A percentile compares a stretch with the other conserved stretches of the same genome.
phyloP scores from a whole-genome alignment of 2,113 vertebrate genomes.

The Emydura subglobosa region DNA sequence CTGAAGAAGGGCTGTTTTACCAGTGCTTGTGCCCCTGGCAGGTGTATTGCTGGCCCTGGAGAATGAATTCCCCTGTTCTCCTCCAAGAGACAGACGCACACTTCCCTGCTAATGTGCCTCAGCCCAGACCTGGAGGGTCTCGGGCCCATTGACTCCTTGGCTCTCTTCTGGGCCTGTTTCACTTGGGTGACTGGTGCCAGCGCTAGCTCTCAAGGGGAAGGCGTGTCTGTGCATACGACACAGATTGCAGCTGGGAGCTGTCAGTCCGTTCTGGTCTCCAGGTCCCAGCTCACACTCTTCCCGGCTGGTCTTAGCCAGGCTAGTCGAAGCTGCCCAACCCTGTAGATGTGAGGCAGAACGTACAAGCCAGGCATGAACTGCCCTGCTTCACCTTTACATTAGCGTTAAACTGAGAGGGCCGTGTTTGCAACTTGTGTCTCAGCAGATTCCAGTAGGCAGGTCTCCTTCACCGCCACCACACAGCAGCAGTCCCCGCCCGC shows the following conservation, averaged over 20 bases:
- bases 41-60: neutral
- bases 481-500: neutral
- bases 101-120: neutral
- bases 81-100: neutral
- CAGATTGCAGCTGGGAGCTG: neutral
- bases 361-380: accelerated
- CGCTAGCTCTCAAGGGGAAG: neutral
- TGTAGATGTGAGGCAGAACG: accelerated
- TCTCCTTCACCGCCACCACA: neutral
- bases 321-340: accelerated
- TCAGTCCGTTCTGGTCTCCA: accelerated
- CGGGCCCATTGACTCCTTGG: no score
- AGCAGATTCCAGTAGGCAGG: accelerated
- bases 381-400: neutral
- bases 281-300: neutral
- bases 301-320: neutral
- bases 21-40: neutral
- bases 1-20: neutral
- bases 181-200: neutral
- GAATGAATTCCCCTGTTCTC: neutral
- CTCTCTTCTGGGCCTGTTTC: no score
- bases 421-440: accelerated
- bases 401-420: accelerated
- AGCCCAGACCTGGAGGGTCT: neutral
- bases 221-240: neutral